A percentile compares a stretch with the other conserved stretches of the same genome.
Conservation (phyloP, 2,888 invertebrate genomes). For the Pollenia angustigena region DNA sequence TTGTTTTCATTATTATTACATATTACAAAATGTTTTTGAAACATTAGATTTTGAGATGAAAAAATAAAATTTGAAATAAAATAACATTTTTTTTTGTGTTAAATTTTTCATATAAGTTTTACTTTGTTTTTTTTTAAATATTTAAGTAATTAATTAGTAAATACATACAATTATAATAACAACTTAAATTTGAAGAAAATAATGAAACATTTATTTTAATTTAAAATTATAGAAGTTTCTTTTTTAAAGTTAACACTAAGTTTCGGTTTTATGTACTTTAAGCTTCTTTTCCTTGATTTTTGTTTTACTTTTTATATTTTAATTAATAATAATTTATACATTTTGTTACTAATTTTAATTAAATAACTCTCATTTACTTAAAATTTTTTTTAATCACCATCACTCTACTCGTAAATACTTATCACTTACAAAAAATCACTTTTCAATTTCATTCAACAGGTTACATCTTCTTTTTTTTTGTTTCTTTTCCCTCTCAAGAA, state of each 20-base stretch:
- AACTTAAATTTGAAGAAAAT: slow-evolving; percentile 45
- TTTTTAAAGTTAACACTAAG: slow-evolving; percentile 50
- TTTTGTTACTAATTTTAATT: slow-evolving; percentile 55
- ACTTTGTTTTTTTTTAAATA: slow-evolving; percentile 28
- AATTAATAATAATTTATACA: slow-evolving; percentile 62
- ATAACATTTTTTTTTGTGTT: slow-evolving; percentile 44
- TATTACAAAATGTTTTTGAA: slow-evolving; percentile 72
- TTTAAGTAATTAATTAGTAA: slow-evolving; percentile 42
- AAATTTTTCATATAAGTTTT: slow-evolving; percentile 46
- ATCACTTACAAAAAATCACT: slow-evolving; percentile 71
- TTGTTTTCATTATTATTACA: slow-evolving; percentile 54
- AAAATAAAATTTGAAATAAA: slow-evolving; percentile 70
- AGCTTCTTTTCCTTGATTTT: slow-evolving; percentile 50
- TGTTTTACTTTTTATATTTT: slow-evolving; percentile 17
- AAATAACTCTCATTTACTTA: slow-evolving; percentile 53
- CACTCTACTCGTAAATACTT: slow-evolving; percentile 65
- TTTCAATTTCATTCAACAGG: slow-evolving; percentile 72
- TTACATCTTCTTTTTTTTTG: slow-evolving; percentile 42
- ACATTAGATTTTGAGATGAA: slow-evolving; percentile 71
- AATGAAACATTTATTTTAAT: slow-evolving; percentile 34
- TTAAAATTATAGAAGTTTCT: slow-evolving; percentile 54
- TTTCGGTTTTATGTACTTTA: slow-evolving; percentile 44
- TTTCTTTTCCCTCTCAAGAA: slow-evolving; percentile 33
- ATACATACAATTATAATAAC: slow-evolving; percentile 60
- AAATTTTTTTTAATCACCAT: slow-evolving; percentile 28